A percentile compares a stretch with the other conserved stretches of the same genome.
Evolutionary conservation across 2,797 vertebrate species (phyloP).

Genomic region (Lagorchestes hirsutus): DNA sequence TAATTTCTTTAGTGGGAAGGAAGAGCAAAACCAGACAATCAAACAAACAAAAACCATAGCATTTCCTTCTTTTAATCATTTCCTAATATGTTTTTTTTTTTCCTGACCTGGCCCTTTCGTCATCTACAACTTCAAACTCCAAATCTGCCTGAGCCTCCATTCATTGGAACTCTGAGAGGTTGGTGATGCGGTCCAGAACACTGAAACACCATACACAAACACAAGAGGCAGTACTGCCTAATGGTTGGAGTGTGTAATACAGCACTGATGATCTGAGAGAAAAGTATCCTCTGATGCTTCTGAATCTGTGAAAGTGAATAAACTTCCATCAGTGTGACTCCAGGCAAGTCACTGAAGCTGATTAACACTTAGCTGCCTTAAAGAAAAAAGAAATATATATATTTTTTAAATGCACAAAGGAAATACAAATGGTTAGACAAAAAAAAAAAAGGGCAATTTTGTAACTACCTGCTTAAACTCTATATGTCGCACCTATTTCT

Average conservation of each 20-base stretch:
- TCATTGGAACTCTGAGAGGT: not conserved
- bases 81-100: not conserved
- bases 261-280: not conserved
- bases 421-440: not conserved
- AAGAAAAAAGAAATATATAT: not conserved
- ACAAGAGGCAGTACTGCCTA: not conserved
- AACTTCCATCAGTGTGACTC: not conserved
- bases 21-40: not conserved
- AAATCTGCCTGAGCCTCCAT: not conserved
- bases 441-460: not conserved
- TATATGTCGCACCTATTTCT: not conserved
- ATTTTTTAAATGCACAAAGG: not conserved
- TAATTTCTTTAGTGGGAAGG: conserved; percentile 18
- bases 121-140: not conserved
- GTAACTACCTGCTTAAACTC: not conserved
- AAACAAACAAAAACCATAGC: not conserved
- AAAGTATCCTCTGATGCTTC: not conserved
- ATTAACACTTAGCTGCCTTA: not conserved
- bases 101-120: not conserved
- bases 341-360: not conserved
- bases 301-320: not conserved
- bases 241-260: not conserved
- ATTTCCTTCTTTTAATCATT: not conserved
- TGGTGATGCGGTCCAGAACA: not conserved
- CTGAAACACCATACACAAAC: not conserved